Evolutionary conservation across 2,113 vertebrate genomes (phyloP).

Genomic region (Pygoscelis adeliae): DNA sequence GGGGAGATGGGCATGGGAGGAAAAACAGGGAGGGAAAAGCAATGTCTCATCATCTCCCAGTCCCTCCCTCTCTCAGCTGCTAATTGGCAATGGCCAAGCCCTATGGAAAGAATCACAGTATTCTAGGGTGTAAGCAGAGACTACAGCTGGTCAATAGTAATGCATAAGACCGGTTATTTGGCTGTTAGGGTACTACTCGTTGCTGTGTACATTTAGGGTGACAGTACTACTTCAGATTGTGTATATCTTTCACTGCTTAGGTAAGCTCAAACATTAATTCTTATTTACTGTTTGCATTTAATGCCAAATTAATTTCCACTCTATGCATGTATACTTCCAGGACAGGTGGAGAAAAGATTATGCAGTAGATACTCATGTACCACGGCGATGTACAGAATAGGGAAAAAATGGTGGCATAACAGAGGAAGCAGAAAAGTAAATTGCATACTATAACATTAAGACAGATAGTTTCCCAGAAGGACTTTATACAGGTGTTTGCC

Average conservation of each 20-base stretch:
- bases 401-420: not conserved
- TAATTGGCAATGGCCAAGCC: not conserved
- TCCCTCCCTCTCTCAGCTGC: not conserved
- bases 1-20: not conserved
- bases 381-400: not conserved
- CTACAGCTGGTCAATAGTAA: not conserved
- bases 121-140: not conserved
- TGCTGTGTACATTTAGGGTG: not conserved
- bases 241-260: not conserved
- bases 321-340: not conserved
- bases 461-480: not conserved
- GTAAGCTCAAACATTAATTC: not conserved
- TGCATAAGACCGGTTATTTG: not conserved
- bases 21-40: not conserved
- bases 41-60: not conserved
- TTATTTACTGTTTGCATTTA: constrained; percentile 19
- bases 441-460: not conserved
- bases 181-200: not conserved
- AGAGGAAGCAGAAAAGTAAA: constrained; percentile 15
- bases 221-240: not conserved
- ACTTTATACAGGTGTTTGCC: not conserved
- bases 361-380: not conserved
- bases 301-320: constrained; percentile 18
- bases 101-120: not conserved
- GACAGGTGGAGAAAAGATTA: not conserved